Evolutionary conservation across 1,140 invertebrate genomes (phyloP).

Genomic region (Drosophila trapezifrons): DNA sequence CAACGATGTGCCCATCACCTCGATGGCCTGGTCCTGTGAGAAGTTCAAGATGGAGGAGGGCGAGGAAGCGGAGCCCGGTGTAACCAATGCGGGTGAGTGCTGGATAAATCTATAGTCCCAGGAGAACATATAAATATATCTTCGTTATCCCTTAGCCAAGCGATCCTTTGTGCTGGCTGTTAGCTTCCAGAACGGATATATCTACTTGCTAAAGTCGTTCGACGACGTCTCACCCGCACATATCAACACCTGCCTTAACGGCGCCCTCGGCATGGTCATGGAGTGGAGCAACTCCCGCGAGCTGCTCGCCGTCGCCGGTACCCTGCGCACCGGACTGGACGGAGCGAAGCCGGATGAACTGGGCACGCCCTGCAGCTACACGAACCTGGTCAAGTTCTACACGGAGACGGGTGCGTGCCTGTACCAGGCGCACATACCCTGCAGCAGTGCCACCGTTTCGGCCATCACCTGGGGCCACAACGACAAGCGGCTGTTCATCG

Average conservation of each 20-base stretch:
- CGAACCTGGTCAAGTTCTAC: constrained; percentile 89
- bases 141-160: constrained; percentile 83
- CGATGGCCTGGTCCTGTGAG: constrained; percentile 98
- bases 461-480: constrained; percentile 99
- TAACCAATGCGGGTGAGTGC: constrained; percentile 84
- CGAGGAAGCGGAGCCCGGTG: constrained; percentile 88
- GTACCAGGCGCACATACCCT: constrained; percentile 91
- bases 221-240: constrained; percentile 92
- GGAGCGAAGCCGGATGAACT: constrained; percentile 63
- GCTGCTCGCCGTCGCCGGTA: constrained; percentile 95
- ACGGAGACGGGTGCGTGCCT: constrained; percentile 90
- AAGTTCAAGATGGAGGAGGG: constrained; percentile 99
- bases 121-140: neutral
- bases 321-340: constrained; percentile 81
- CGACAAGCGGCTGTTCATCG: constrained; percentile 96
- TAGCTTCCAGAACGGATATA: constrained; percentile 93
- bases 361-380: constrained; percentile 74
- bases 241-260: constrained; percentile 91
- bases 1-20: constrained; percentile 91
- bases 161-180: constrained; percentile 93
- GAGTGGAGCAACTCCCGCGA: constrained; percentile 98
- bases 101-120: too few relatives aligned
- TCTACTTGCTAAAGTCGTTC: constrained; percentile 94
- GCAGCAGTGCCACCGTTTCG: constrained; percentile 89
- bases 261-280: constrained; percentile 89